phyloP scores from a whole-genome alignment of 2,888 invertebrate genomes.

The Ditylenchus weischeri region DNA sequence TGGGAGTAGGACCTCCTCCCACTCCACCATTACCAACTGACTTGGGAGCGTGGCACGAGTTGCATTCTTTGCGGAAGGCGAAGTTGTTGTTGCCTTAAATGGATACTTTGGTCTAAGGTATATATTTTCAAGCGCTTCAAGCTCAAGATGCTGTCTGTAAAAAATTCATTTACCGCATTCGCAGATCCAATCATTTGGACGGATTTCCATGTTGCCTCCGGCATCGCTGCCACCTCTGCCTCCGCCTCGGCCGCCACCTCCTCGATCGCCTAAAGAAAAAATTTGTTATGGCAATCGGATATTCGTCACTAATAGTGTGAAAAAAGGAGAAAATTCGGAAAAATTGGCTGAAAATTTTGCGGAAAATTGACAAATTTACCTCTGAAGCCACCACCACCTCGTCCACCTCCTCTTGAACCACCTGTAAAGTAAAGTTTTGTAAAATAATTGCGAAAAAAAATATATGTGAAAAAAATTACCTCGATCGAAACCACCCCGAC shows the following conservation, averaged over 20 bases:
- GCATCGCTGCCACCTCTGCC: constrained; percentile 30
- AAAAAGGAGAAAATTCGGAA: no score
- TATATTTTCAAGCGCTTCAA: background rate
- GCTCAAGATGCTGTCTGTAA: background rate
- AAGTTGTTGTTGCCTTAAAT: constrained; percentile 46
- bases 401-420: constrained; percentile 21
- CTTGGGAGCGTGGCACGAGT: constrained; percentile 38
- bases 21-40: constrained; percentile 21
- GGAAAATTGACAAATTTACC: constrained; percentile 9
- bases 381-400: constrained; percentile 28
- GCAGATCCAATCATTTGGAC: constrained; percentile 53
- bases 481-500: constrained; percentile 22
- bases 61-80: constrained; percentile 50
- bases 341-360: constrained; percentile 22
- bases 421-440: constrained; percentile 1
- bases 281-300: no score
- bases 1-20: background rate
- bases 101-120: constrained; percentile 22
- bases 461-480: constrained; percentile 10
- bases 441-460: background rate
- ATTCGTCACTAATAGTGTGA: no score
- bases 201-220: constrained; percentile 38
- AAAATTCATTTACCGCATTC: constrained; percentile 26
- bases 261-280: constrained; percentile 18
- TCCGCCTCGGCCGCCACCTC: constrained; percentile 25